Base-by-base conservation (phyloP, 2,797 vertebrate genomes). In the Tarsius wallacei region DNA sequence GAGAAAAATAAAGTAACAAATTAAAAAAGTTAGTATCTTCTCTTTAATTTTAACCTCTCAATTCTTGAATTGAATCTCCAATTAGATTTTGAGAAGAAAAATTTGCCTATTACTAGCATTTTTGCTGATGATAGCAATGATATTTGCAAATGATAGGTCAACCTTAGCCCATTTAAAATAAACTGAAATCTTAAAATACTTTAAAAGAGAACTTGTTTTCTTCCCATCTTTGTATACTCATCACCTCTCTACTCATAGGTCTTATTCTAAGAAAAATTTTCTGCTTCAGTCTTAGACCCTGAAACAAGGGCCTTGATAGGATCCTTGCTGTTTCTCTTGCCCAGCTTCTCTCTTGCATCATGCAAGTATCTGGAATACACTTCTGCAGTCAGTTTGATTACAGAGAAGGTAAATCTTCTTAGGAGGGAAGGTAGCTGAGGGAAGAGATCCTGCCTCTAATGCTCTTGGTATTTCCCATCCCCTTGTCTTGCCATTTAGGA, bases 11-110 rank as follows among this genome's bases (percentile, higher is more conserved):
- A 78, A 76, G 12, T 33, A 31, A 90, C 53, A 85, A 51, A 53
- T 24, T 31, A 19, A 31, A 63, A 74, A 51, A 28, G 11, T 5
- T 26, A n/a, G 12, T n/a, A 4, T 63, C 28, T 36, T 63, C 15
- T 55, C n/a, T 57, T 78, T 87, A 47, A 63, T 55, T 55, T 95
- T 73, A 63, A 78, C 84, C 12, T 87, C 42, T 21, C 42, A 42
- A 13, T 93, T 94, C 74, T 83, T 76, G 68, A 77, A 64, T 93
- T 81, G 87, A 89, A 76, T 90, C 66, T 80, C 82, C 80, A 81
- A 42, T 36, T 90, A 73, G 12, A 83, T 87, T 90, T 51, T 81
- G 3, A 76, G 73, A 95, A 86, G 36, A 93, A 81, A 86, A 82
- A n/a, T 55, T 36, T 64, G 47, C 51, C 59, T 57, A 17, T 87